These are phyloP conservation scores for Ia io DNA, from an alignment of 2,113 vertebrate genomes.

Conservation along the genomic window DNA sequence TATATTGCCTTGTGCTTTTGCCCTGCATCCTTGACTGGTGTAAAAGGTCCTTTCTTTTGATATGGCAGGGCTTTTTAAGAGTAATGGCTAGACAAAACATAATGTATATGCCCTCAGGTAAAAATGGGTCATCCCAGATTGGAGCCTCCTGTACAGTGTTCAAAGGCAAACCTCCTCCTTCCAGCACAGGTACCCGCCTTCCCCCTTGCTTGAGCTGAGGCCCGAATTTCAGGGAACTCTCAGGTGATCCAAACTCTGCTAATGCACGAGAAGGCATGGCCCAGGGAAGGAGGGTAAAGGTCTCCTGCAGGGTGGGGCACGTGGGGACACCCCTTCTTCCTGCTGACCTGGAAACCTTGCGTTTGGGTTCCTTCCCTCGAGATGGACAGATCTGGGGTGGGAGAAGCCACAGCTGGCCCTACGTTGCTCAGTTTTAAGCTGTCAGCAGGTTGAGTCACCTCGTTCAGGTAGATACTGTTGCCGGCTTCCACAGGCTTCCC, in stretches of 20 bases:
- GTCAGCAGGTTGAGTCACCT: not conserved
- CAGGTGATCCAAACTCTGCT: not conserved
- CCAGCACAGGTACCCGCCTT: not conserved
- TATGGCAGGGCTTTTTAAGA: conserved; percentile 58
- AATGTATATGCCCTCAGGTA: conserved; percentile 57
- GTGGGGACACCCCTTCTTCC: not conserved
- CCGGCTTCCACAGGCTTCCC: not conserved
- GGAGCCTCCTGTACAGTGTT: conserved; percentile 17
- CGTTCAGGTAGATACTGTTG: not conserved
- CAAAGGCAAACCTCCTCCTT: not conserved
- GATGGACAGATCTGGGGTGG: no score
- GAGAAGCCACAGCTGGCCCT: not conserved
- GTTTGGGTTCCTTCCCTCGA: not conserved
- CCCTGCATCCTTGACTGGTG: conserved; percentile 32
- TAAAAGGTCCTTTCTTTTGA: conserved; percentile 59
- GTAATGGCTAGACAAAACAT: conserved; percentile 61
- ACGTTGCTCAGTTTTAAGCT: not conserved
- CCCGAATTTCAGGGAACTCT: not conserved
- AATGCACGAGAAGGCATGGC: not conserved
- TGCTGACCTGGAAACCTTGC: not conserved
- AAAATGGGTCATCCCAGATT: conserved; percentile 53
- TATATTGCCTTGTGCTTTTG: conserved; percentile 51
- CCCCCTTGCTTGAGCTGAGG: conserved; percentile 38
- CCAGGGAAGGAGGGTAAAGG: not conserved
- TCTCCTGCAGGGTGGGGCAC: not conserved